Base-by-base conservation (phyloP, 2,113 vertebrate genomes). In the Seriola dumerili region DNA sequence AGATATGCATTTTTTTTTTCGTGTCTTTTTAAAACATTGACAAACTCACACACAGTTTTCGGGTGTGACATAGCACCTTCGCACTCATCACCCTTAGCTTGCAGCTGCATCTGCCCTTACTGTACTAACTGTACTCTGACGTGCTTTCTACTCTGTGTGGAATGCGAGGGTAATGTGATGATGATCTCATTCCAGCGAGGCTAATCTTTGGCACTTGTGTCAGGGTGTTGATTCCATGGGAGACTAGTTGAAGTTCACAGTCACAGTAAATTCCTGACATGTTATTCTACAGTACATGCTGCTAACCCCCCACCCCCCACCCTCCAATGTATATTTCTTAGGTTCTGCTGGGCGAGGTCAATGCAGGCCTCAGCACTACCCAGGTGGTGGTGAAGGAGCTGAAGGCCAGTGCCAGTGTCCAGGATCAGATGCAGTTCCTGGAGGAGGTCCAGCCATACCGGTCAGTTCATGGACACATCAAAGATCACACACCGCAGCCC, bases 351-450 rank as follows among this genome's bases (percentile, higher is more conserved):
- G 98, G 98, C 1, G 97, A 99, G 91, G 97, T 98, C 88, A 97
- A 96, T 80, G 95, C 95, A 0, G 98, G 97, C 64, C 92, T 97
- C 84, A 96, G 96, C 88, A 96, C 95, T 91, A 96, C 96, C 8
- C 97, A 97, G 92, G 98, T 98, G 89, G 97, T 99, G 88, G 98
- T 99, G 61, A 99, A 99, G 92, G 98, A 99, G 90, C 96, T 99
- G 79, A 97, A 97, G 91, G 96, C 94, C 42, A 98, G 97, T 1
- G 96, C 97, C 92, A 97, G 97, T 0, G 96, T 98, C 78, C 97
- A 97, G 91, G 97, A 99, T 81, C 98, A 99, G 95, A 96, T 96
- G 94, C 97, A 96, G 70, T 99, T 99, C 92, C 90, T 99, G 91
- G 97, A 99, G 86, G 98, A 99, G 91, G 96, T 94, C 0, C 97